Evolutionary conservation across 35 echinoderm and acorn worm species (phyloP).

Genomic region (Ophioderma brevispina): DNA sequence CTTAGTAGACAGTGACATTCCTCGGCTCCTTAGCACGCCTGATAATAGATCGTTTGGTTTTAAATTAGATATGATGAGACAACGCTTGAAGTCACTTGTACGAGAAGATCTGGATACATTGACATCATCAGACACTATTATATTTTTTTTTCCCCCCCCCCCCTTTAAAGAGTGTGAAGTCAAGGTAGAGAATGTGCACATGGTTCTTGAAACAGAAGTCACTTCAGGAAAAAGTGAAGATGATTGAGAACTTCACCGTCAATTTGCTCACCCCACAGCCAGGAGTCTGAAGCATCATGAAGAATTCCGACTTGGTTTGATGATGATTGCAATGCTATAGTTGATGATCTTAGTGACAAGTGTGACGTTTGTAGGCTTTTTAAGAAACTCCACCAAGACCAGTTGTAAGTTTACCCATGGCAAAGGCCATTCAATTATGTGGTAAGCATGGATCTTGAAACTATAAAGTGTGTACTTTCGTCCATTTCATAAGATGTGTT

Average conservation of each 20-base stretch:
- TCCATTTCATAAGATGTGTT: conserved; percentile 45
- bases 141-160: too few species aligned
- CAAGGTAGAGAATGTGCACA: conserved; percentile 27
- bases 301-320: conserved; percentile 1
- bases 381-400: conserved; percentile 60
- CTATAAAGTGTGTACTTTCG: conserved; percentile 48
- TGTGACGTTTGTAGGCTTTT: conserved; percentile 60
- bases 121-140: conserved; percentile 33
- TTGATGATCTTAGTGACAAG: conserved; percentile 43
- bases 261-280: conserved; percentile 42
- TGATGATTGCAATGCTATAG: background rate
- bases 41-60: conserved; percentile 25
- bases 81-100: conserved; percentile 46
- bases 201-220: conserved; percentile 24
- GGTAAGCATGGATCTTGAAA: conserved; percentile 56
- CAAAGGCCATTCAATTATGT: conserved; percentile 59
- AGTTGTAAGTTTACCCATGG: conserved; percentile 40
- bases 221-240: conserved; percentile 21
- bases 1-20: conserved; percentile 56
- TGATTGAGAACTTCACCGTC: conserved; percentile 34
- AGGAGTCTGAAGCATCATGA: conserved; percentile 33
- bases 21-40: conserved; percentile 36
- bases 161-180: conserved; percentile 29
- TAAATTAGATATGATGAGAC: conserved; percentile 42
- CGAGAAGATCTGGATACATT: conserved; percentile 22